Evolutionary conservation across 2,113 vertebrate species (phyloP).

Genomic region (Scatophagus argus): DNA sequence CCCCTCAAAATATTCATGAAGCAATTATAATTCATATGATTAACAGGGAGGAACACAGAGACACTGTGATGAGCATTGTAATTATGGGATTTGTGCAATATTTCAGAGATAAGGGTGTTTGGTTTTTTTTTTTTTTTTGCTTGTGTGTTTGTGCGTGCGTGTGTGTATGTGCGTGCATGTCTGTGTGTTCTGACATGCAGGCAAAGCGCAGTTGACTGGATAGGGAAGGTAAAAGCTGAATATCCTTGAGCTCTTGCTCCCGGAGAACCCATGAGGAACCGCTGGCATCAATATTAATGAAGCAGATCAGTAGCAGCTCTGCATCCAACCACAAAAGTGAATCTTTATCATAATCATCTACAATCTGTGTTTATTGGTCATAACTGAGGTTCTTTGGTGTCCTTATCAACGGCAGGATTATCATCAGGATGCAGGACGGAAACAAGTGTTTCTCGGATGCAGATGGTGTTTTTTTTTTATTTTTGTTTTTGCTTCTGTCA

Average conservation of each 20-base stretch:
- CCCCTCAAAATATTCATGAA: conserved; percentile 69
- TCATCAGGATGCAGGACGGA: conserved; percentile 25
- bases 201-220: conserved; percentile 46
- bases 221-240: conserved; percentile 24
- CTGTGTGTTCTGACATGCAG: conserved; percentile 38
- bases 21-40: conserved; percentile 69
- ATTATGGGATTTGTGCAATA: conserved; percentile 64
- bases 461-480: conserved; percentile 68
- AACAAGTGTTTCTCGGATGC: conserved; percentile 36
- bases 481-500: conserved; percentile 38
- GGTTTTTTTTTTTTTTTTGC: neutral
- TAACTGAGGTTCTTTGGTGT: conserved; percentile 22
- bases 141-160: neutral
- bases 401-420: conserved; percentile 28
- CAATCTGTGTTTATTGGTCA: conserved; percentile 43
- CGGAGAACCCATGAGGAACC: conserved; percentile 35
- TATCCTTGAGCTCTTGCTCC: conserved; percentile 65
- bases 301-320: conserved; percentile 24
- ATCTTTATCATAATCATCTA: conserved; percentile 34
- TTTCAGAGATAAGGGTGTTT: conserved; percentile 58
- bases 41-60: conserved; percentile 53
- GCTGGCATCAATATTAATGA: conserved; percentile 70
- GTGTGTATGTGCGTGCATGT: conserved; percentile 10
- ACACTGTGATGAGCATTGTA: conserved; percentile 69
- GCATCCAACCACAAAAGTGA: neutral